Conservation (phyloP, 2,888 invertebrate genomes). For the Hemaris fuciformis region DNA sequence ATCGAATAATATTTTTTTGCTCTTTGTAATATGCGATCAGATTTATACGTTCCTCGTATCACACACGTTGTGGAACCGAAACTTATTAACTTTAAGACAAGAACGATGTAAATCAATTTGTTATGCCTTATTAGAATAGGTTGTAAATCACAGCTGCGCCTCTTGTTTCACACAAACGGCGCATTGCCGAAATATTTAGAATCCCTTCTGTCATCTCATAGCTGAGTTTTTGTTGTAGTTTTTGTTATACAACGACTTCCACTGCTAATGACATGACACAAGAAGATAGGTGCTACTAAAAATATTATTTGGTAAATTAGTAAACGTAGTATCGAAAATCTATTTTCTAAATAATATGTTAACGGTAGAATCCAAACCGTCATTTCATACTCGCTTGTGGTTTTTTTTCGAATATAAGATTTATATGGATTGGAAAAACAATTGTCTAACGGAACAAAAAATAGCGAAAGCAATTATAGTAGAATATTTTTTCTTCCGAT, state of each 20-base stretch:
- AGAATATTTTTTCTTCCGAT: background rate
- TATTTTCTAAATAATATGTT: background rate
- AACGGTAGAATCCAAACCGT: background rate
- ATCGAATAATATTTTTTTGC: constrained; percentile 44
- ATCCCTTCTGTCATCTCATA: constrained; percentile 72
- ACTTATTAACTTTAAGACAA: constrained; percentile 41
- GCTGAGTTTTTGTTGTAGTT: constrained; percentile 58
- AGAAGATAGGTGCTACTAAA: constrained; percentile 23
- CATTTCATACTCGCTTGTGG: background rate
- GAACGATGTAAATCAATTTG: constrained; percentile 68
- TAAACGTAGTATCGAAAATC: background rate
- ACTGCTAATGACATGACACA: constrained; percentile 65
- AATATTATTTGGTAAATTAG: constrained; percentile 22
- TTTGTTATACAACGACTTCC: constrained; percentile 43
- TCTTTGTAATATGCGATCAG: constrained; percentile 40
- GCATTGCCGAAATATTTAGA: constrained; percentile 76
- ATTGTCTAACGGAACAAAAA: background rate
- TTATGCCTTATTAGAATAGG: constrained; percentile 54
- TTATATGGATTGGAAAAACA: background rate
- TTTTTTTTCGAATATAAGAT: background rate
- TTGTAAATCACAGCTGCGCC: constrained; percentile 68
- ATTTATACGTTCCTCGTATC: constrained; percentile 29
- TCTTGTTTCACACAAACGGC: constrained; percentile 70
- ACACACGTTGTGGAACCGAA: constrained; percentile 36
- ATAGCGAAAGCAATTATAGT: constrained; percentile 16